phyloP scores from a whole-genome alignment of 2,113 vertebrate genomes.

The Symphodus melops region DNA sequence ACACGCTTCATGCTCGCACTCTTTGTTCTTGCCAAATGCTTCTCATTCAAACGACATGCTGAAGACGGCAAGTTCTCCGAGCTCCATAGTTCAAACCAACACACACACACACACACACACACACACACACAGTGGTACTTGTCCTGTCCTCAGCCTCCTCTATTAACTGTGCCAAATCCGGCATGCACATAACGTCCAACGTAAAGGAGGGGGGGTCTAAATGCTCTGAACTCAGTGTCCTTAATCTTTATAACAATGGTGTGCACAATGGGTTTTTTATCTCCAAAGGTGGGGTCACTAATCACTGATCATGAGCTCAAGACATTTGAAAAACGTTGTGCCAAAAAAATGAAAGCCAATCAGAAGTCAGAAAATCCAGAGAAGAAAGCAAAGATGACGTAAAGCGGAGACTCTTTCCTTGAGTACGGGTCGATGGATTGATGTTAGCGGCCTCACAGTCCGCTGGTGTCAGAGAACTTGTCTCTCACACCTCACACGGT shows the following conservation, averaged over 20 bases:
- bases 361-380: neutral
- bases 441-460: neutral
- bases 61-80: neutral
- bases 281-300: slow-evolving; percentile 37
- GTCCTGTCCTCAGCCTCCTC: neutral
- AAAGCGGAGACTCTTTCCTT: neutral
- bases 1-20: slow-evolving; percentile 36
- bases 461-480: slow-evolving; percentile 27
- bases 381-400: neutral
- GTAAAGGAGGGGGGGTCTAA: neutral
- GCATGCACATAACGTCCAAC: slow-evolving; percentile 15
- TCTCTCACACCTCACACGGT: slow-evolving; percentile 46
- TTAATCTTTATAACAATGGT: slow-evolving; percentile 59
- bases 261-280: slow-evolving; percentile 30
- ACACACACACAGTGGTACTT: neutral
- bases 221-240: slow-evolving; percentile 34
- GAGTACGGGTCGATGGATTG: neutral
- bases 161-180: slow-evolving; percentile 1
- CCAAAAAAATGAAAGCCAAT: neutral
- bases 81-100: neutral
- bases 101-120: too few species aligned
- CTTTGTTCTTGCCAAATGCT: slow-evolving; percentile 46
- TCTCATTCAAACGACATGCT: slow-evolving; percentile 12
- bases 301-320: slow-evolving; percentile 52
- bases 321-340: neutral